These are phyloP conservation scores for Sussaba pulchella DNA, from an alignment of 2,888 invertebrate species.

Conservation along the genomic window DNA sequence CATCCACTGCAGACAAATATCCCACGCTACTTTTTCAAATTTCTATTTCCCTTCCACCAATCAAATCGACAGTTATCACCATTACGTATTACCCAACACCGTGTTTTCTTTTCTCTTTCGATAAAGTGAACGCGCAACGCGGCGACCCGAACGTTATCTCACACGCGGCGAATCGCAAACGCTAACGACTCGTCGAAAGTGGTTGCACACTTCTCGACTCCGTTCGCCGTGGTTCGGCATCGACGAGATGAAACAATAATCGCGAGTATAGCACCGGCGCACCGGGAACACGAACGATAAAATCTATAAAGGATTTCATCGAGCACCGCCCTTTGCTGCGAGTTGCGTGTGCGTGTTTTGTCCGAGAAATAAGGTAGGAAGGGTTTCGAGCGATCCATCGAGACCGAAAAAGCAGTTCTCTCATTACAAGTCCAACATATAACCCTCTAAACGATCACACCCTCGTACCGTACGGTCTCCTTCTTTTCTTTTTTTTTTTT, in stretches of 20 bases:
- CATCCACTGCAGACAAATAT: no score
- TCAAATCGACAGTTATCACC: no score
- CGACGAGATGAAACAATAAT: slow-evolving; percentile 72
- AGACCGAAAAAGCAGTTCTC: slow-evolving; percentile 71
- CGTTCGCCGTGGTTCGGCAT: slow-evolving; percentile 31
- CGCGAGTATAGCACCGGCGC: slow-evolving; percentile 33
- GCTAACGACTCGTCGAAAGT: slow-evolving; percentile 61
- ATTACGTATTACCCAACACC: no score
- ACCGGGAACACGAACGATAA: slow-evolving; percentile 69
- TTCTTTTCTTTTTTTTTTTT: slow-evolving; percentile 37
- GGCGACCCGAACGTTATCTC: not conserved
- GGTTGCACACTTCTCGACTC: slow-evolving; percentile 11
- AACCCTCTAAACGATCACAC: slow-evolving; percentile 78
- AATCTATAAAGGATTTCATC: slow-evolving; percentile 81
- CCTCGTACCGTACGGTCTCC: slow-evolving; percentile 37
- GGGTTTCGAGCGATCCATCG: slow-evolving; percentile 1
- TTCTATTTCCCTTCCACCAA: no score
- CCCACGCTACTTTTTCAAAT: no score
- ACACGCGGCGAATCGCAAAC: slow-evolving; percentile 5
- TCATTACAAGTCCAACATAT: slow-evolving; percentile 80
- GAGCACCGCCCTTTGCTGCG: slow-evolving; percentile 76
- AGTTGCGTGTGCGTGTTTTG: slow-evolving; percentile 38
- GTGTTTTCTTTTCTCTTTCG: no score
- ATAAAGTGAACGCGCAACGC: slow-evolving; percentile 23
- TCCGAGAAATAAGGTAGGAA: not conserved